Evolutionary conservation across 2,888 invertebrate species (phyloP), one percentile per base, ranked within the genome.

Genomic region (Melanostoma scalare): DNA sequence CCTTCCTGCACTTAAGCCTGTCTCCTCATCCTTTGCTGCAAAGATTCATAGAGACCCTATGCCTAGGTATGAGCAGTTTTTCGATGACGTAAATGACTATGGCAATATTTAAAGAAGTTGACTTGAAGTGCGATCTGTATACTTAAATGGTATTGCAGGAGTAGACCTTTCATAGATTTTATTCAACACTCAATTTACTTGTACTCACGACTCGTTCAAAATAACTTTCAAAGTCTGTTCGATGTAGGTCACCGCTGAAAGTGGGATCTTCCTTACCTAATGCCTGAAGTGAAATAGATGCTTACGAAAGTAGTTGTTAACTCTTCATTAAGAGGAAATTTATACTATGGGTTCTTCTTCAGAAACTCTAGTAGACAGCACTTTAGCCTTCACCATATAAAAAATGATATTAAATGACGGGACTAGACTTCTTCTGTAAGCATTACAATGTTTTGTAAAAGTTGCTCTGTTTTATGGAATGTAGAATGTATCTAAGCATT

Each of bases 11-110:
- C 20, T 68, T 52, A 63, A 48, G 55, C 20, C 60, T 76, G 71
- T 76, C 67, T 60, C 33, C 60, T 76, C 71, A 76, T 76, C 81
- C 72, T 71, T 75, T 50, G 40, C 31, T 46, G 20, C 10, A 61
- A 38, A 31, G 10, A 38, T 20, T 20, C 61, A 69, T 74, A 55
- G 71, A 80, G 80, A 72, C 50, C 9, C 48, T 50, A 50, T 5
- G 31, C 44, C 33, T 10, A 20, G 35, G n/a, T 31, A 6, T 61
- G 42, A 33, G 46, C 56, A 33, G 38, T 55, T 69, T 58, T 60
- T 6, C 58, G 20, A 72, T 60, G 35, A 72, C 46, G 36, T 33
- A 60, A 46, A 61, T 38, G 44, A 38, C 38, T 35, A 46, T 8
- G 42, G 60, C 9, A 46, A 60, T 68, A 68, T 52, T 50, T 75